Conservation (phyloP, 2,113 vertebrate species). For the Sorex fumeus region DNA sequence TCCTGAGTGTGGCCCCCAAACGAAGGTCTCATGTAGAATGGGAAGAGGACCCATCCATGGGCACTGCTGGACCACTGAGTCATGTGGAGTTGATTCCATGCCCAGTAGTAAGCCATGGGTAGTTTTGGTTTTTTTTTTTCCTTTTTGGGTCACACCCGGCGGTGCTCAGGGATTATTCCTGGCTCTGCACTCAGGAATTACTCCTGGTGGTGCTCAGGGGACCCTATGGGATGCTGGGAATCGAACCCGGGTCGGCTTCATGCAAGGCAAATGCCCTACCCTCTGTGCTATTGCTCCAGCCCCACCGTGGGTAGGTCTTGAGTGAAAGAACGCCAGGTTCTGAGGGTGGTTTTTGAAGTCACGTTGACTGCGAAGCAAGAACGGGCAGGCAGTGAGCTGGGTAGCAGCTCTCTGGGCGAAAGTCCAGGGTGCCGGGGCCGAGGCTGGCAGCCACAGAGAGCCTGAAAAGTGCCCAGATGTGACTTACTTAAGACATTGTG, state of each 20-base stretch:
- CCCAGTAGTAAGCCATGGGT: neutral
- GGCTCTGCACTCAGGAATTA: too few species aligned
- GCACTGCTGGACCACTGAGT: neutral
- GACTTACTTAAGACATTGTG: constrained; percentile 69
- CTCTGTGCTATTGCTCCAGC: too few species aligned
- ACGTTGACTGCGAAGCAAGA: neutral
- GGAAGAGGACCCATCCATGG: neutral
- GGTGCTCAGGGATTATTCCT: too few species aligned
- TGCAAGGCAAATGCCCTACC: too few species aligned
- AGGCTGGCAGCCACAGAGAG: neutral
- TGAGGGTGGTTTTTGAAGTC: constrained; percentile 28
- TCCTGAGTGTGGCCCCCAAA: too few species aligned
- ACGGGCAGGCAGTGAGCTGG: neutral
- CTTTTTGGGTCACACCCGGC: too few species aligned
- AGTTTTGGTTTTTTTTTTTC: too few species aligned
- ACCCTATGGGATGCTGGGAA: too few species aligned
- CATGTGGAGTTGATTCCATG: neutral
- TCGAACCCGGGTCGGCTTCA: too few species aligned
- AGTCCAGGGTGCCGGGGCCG: neutral
- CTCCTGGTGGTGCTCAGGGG: too few species aligned
- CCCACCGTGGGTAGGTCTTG: neutral
- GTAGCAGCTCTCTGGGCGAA: neutral
- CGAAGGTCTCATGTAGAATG: too few species aligned
- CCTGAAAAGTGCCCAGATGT: neutral
- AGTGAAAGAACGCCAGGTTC: neutral